Evolutionary conservation across 2,888 invertebrate genomes (phyloP).

Genomic region (Entomobrya multifasciata): DNA sequence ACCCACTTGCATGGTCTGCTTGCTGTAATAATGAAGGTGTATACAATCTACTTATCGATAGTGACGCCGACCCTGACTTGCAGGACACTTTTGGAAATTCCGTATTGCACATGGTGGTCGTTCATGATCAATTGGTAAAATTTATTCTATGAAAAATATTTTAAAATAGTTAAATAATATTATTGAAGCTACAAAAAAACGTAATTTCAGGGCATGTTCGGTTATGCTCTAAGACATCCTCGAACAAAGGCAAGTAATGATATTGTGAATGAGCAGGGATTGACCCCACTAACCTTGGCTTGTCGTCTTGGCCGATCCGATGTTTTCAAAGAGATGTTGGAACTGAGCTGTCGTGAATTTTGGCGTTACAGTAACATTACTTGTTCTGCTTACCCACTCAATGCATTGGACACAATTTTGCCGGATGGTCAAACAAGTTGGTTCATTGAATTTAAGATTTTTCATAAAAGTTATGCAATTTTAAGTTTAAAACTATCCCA

Average conservation of each 20-base stretch:
- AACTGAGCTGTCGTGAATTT: conserved; percentile 95
- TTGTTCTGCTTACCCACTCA: conserved; percentile 98
- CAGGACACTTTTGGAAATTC: conserved; percentile 98
- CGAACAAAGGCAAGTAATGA: conserved; percentile 95
- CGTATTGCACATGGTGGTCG: conserved; percentile 99
- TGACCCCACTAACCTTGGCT: conserved; percentile 97
- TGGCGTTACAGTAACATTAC: conserved; percentile 99
- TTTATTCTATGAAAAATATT: too few relatives aligned
- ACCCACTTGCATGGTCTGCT: conserved; percentile 96
- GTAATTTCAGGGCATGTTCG: conserved; percentile 96
- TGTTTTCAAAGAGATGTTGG: conserved; percentile 98
- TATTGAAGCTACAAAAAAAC: too few relatives aligned
- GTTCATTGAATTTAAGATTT: background rate
- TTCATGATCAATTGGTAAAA: conserved; percentile 94
- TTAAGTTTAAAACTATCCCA: background rate
- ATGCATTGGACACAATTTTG: conserved; percentile 96
- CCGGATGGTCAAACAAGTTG: conserved; percentile 97
- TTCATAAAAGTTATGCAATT: background rate
- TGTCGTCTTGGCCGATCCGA: conserved; percentile 97
- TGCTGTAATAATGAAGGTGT: conserved; percentile 98
- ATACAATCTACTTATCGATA: conserved; percentile 95
- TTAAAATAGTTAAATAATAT: too few relatives aligned
- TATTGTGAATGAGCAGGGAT: conserved; percentile 92
- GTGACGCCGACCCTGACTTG: conserved; percentile 96
- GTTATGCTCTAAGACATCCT: conserved; percentile 98